phyloP scores from a whole-genome alignment of 2,888 invertebrate genomes.

The Troides aeacus region DNA sequence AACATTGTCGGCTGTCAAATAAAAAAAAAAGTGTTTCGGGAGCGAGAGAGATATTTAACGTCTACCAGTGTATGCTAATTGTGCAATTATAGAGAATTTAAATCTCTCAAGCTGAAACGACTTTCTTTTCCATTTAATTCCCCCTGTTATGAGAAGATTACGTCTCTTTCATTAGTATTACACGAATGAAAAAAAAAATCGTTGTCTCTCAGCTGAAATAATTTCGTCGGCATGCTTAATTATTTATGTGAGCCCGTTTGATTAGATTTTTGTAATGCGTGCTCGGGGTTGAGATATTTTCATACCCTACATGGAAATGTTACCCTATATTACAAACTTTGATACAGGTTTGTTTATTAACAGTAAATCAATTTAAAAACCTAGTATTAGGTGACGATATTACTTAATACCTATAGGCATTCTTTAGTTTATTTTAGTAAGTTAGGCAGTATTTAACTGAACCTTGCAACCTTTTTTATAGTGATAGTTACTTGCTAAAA shows the following conservation, averaged over 20 bases:
- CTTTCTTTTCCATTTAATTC: constrained; percentile 19
- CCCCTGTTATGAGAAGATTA: constrained; percentile 22
- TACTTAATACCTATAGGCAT: too few relatives aligned
- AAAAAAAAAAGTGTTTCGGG: constrained; percentile 15
- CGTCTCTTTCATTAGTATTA: constrained; percentile 20
- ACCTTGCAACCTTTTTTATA: too few relatives aligned
- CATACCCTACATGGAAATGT: too few relatives aligned
- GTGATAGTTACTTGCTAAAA: too few relatives aligned
- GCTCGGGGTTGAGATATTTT: too few relatives aligned
- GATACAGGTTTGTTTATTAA: too few relatives aligned
- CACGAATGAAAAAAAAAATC: constrained; percentile 16
- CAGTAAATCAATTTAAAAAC: too few relatives aligned
- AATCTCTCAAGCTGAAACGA: constrained; percentile 22
- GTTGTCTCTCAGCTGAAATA: not conserved
- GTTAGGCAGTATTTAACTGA: too few relatives aligned
- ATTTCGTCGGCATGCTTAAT: not conserved
- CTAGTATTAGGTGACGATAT: too few relatives aligned
- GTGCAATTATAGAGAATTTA: constrained; percentile 28
- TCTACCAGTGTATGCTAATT: constrained; percentile 30
- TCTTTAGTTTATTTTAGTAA: too few relatives aligned
- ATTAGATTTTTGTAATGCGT: not conserved
- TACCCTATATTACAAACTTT: too few relatives aligned
- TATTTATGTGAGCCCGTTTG: not conserved
- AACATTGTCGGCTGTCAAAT: constrained; percentile 24
- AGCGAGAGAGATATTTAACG: constrained; percentile 17